Conservation (phyloP, 2,113 vertebrate genomes). For the Leptodactylus fuscus region DNA sequence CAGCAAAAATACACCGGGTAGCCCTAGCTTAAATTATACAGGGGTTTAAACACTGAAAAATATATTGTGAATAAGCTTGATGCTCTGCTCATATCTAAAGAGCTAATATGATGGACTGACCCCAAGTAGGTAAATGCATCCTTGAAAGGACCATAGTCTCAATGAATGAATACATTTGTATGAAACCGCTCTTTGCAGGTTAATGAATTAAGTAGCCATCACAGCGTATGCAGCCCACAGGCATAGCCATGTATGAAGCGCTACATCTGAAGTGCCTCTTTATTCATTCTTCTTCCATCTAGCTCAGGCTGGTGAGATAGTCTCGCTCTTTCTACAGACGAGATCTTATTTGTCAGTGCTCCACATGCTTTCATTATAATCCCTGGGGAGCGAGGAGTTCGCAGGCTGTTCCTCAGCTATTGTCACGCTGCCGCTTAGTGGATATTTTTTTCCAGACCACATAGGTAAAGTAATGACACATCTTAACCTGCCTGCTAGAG, state of each 20-base stretch:
- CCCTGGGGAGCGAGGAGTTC: slow-evolving; percentile 3
- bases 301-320: background rate
- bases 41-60: too few species aligned
- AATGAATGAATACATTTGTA: background rate
- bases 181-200: background rate
- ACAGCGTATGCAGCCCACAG: background rate
- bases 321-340: background rate
- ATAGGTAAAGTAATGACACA: slow-evolving; percentile 3
- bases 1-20: too few species aligned
- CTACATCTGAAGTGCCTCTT: slow-evolving; percentile 21
- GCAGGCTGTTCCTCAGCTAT: slow-evolving; percentile 1
- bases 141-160: background rate
- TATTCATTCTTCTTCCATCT: background rate
- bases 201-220: background rate
- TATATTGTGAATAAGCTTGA: background rate
- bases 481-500: background rate
- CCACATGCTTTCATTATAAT: slow-evolving; percentile 26
- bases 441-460: background rate
- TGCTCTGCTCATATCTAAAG: background rate
- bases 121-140: background rate
- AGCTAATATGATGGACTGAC: background rate
- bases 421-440: background rate
- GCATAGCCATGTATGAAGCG: background rate
- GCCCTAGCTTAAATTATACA: too few species aligned
- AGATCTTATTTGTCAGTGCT: slow-evolving; percentile 19